A percentile compares a stretch with the other conserved stretches of the same genome.
phyloP scores from a whole-genome alignment of 2,888 invertebrate genomes.

The Pyrrhosoma nymphula region DNA sequence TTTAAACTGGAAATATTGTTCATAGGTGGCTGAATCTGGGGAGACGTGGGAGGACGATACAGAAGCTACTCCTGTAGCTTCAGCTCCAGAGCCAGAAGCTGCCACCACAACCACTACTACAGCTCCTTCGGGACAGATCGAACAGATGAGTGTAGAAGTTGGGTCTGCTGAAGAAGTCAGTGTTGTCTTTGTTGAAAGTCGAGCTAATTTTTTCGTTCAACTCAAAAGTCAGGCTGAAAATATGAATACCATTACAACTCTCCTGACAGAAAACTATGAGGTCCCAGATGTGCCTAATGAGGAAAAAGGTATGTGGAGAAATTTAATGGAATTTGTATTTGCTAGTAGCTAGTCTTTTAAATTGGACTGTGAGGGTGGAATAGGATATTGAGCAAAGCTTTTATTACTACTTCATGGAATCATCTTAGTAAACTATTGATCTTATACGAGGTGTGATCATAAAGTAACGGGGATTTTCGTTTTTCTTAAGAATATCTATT shows the following conservation, averaged over 20 bases:
- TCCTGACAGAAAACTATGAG: not conserved
- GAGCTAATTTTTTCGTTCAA: constrained; percentile 32
- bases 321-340: too few species aligned
- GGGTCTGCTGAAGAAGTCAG: constrained; percentile 14
- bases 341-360: too few species aligned
- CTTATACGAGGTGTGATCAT: too few species aligned
- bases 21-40: not conserved
- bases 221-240: constrained; percentile 1
- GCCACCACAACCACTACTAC: not conserved
- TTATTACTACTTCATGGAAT: too few species aligned
- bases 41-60: not conserved
- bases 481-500: too few species aligned
- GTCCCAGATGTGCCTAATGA: not conserved
- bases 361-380: too few species aligned
- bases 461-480: too few species aligned
- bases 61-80: not conserved
- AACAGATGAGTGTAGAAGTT: not conserved
- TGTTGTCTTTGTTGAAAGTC: constrained; percentile 53
- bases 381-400: too few species aligned
- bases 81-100: not conserved
- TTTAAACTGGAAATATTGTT: too few species aligned
- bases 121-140: not conserved
- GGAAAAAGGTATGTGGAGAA: not conserved
- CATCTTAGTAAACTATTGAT: too few species aligned
- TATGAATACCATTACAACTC: not conserved